Conservation (phyloP, 2,113 vertebrate genomes). For the Cyprinus carpio region DNA sequence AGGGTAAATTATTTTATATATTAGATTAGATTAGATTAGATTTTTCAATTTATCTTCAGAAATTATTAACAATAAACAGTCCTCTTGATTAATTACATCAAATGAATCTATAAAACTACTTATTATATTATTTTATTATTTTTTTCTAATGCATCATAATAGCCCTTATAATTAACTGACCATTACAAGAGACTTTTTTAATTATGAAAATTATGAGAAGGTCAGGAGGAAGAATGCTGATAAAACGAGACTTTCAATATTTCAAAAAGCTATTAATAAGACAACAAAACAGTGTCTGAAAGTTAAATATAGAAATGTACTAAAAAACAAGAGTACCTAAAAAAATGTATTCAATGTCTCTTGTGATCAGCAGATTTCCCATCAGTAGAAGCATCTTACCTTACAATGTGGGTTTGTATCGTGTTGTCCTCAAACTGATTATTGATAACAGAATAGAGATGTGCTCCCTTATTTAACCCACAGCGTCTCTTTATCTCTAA, state of each 20-base stretch:
- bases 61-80: neutral
- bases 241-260: too few relatives aligned
- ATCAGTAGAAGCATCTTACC: slow-evolving; percentile 23
- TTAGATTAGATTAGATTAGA: neutral
- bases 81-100: too few relatives aligned
- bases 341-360: neutral
- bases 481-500: slow-evolving; percentile 62
- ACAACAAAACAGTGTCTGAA: too few relatives aligned
- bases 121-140: neutral
- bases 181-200: neutral
- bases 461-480: slow-evolving; percentile 69
- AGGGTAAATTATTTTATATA: neutral
- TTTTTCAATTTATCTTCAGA: neutral
- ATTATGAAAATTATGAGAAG: too few relatives aligned
- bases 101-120: neutral
- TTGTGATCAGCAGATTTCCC: neutral
- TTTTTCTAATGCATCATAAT: neutral
- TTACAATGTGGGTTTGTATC: neutral
- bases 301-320: too few relatives aligned
- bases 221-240: neutral
- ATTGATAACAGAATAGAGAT: slow-evolving; percentile 62
- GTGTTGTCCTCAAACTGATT: slow-evolving; percentile 39
- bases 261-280: too few relatives aligned
- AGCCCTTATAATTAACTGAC: neutral
- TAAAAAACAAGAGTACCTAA: neutral